These are phyloP conservation scores for Sebastes hubbsi DNA, from an alignment of 2,797 vertebrate genomes.

Conservation along the genomic window DNA sequence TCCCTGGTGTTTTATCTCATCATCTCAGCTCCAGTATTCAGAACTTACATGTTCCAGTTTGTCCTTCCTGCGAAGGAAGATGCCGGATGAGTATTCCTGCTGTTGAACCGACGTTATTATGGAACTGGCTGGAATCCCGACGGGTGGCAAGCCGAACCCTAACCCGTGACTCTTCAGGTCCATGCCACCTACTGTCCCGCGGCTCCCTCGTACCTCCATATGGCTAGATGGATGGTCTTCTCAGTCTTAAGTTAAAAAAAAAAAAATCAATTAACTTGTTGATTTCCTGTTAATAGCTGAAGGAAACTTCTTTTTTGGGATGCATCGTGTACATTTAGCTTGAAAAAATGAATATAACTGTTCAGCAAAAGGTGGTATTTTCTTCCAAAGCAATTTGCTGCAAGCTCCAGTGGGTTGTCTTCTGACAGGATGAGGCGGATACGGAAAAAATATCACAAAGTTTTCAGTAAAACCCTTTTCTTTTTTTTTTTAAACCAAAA, in stretches of 20 bases:
- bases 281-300: background rate
- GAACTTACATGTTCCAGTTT: slow-evolving; percentile 93
- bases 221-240: background rate
- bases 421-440: background rate
- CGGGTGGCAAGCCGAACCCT: slow-evolving; percentile 63
- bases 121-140: slow-evolving; percentile 78
- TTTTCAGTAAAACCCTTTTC: background rate
- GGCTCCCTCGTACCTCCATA: slow-evolving; percentile 67
- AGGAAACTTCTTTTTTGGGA: background rate
- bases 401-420: background rate
- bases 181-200: slow-evolving; percentile 75
- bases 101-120: slow-evolving; percentile 90
- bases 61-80: slow-evolving; percentile 93
- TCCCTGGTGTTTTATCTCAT: background rate
- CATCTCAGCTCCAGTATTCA: background rate
- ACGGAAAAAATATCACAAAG: background rate
- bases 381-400: background rate
- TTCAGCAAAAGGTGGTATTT: background rate
- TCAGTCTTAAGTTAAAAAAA: background rate
- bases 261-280: slow-evolving; percentile 1
- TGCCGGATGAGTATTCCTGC: slow-evolving; percentile 92
- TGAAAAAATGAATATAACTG: background rate
- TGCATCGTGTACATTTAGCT: background rate
- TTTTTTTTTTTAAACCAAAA: background rate
- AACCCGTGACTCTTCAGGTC: slow-evolving; percentile 85